These are phyloP conservation scores for Manduca sexta DNA, from an alignment of 1,140 invertebrate species.

Conservation along the genomic window DNA sequence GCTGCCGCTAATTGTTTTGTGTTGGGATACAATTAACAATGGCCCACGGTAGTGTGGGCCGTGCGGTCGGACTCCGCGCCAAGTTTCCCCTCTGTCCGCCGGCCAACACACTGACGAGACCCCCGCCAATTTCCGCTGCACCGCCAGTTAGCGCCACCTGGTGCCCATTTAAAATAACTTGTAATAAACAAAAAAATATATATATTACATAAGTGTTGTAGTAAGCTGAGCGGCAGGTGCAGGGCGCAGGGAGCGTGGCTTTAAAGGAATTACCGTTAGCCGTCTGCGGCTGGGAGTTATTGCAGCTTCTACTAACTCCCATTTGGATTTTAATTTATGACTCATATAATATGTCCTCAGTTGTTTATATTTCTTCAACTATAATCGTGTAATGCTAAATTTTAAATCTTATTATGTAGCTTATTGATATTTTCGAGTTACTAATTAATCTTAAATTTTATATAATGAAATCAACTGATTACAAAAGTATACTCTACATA, in stretches of 20 bases:
- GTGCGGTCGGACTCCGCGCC: slow-evolving; percentile 19
- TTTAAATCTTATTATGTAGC: too few species aligned
- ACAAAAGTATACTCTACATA: too few species aligned
- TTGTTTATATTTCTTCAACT: too few species aligned
- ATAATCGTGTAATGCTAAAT: too few species aligned
- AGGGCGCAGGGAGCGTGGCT: slow-evolving; percentile 15
- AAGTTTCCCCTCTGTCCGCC: slow-evolving; percentile 22
- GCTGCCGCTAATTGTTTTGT: slow-evolving; percentile 39
- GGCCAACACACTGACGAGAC: slow-evolving; percentile 13
- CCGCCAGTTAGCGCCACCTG: slow-evolving; percentile 44
- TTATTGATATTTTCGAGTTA: too few species aligned
- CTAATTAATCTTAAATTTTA: too few species aligned
- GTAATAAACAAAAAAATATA: slow-evolving; percentile 14
- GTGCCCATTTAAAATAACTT: slow-evolving; percentile 31
- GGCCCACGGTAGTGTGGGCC: slow-evolving; percentile 13
- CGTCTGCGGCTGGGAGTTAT: slow-evolving; percentile 20
- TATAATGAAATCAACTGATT: too few species aligned
- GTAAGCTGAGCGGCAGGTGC: slow-evolving; percentile 18
- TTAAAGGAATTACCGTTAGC: slow-evolving; percentile 24
- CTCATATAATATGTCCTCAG: not conserved
- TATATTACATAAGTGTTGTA: slow-evolving; percentile 17
- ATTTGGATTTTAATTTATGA: slow-evolving; percentile 7
- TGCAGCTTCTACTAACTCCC: slow-evolving; percentile 17
- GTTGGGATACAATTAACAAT: slow-evolving; percentile 41
- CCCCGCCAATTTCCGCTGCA: slow-evolving; percentile 44